Evolutionary conservation across 2,797 vertebrate species (phyloP), one percentile per base, ranked within the genome.

Genomic region (Enteromius mattozi): DNA sequence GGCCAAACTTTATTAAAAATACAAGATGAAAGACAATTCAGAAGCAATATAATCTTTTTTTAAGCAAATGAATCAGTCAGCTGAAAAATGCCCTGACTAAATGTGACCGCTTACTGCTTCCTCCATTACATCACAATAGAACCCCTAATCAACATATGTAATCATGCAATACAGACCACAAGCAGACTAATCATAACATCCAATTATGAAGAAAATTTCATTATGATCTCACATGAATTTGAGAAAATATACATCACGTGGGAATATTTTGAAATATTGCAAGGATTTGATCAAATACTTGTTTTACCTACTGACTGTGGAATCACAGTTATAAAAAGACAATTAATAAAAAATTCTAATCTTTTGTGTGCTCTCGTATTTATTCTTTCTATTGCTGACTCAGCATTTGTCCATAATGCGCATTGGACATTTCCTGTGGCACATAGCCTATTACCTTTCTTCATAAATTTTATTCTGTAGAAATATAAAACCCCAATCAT

Each of bases 91-190:
- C n/a, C 49, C 24, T n/a, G 16, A 70, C 16, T 69, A 69, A 54
- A 54, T 42, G 8, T 70, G 19, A 71, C 49, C 9, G 66, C 66
- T 70, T 27, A 19, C 68, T 47, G 19, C 17, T 47, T 40, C 24
- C 24, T 16, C 54, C 65, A 30, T 71, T 42, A 56, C 69, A 82
- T 86, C 40, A 90, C 54, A 89, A 90, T 90, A 90, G 78, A 90
- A 87, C 89, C 92, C 88, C 49, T n/a, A 72, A 81, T n/a, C 14
- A 24, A 71, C 80, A 33, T 70, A 2, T 72, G 61, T 80, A 56
- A 91, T 88, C 95, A 95, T 95, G 94, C 95, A 95, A 93, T 92
- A 93, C 91, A 94, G 93, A 93, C 92, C 91, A 93, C 92, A 87
- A 93, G 91, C 92, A 91, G 47, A 84, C 82, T 81, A 71, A 79